phyloP scores from a whole-genome alignment of 2,888 invertebrate genomes.

The Acanthosoma haemorrhoidale region DNA sequence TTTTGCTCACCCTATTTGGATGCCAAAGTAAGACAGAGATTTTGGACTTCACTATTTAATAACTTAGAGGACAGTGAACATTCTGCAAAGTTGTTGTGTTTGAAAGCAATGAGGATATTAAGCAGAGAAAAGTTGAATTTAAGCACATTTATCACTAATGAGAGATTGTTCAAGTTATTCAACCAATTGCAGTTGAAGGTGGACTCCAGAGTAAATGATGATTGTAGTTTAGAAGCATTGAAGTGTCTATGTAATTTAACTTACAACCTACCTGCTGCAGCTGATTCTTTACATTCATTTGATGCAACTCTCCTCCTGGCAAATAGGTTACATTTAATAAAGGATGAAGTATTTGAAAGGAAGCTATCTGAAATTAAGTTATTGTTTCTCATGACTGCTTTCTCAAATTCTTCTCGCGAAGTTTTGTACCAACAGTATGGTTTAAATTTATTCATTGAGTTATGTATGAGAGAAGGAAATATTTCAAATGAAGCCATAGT shows the following conservation, averaged over 20 bases:
- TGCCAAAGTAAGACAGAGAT: constrained; percentile 1
- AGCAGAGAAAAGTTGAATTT: constrained; percentile 74
- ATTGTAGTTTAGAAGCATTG: constrained; percentile 60
- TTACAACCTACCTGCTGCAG: constrained; percentile 63
- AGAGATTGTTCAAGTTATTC: constrained; percentile 63
- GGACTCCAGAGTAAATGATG: constrained; percentile 22
- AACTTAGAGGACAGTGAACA: constrained; percentile 8
- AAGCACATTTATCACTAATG: constrained; percentile 60
- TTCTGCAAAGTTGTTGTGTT: background rate
- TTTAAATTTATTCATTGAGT: constrained; percentile 16
- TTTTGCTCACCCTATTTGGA: background rate
- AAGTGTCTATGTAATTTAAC: constrained; percentile 87
- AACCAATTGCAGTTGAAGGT: constrained; percentile 57
- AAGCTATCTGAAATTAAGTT: constrained; percentile 84
- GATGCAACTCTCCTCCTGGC: constrained; percentile 54
- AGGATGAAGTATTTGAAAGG: constrained; percentile 61
- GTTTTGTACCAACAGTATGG: constrained; percentile 21
- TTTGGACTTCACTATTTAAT: constrained; percentile 30
- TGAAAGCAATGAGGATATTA: constrained; percentile 31
- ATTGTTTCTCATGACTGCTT: constrained; percentile 80
- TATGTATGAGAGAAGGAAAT: constrained; percentile 10
- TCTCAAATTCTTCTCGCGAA: constrained; percentile 59
- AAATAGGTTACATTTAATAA: constrained; percentile 62
- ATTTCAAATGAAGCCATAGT: background rate
- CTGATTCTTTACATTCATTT: constrained; percentile 45